These are phyloP conservation scores for Agelas oroides DNA, from an alignment of 37 sponge, comb jelly and placozoan genomes.

Conservation along the genomic window DNA sequence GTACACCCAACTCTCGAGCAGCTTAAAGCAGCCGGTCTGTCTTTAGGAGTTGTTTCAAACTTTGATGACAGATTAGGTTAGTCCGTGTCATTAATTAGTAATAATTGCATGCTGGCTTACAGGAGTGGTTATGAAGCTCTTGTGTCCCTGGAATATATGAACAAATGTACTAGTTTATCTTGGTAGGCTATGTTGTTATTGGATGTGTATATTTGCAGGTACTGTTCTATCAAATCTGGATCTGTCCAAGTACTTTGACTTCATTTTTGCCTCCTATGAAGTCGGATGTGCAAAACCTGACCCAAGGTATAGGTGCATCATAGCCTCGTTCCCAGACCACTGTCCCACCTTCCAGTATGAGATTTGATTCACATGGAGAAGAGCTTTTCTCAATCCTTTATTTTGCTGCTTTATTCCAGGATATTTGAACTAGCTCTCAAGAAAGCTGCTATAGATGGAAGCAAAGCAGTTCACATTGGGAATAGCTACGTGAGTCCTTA, in stretches of 20 bases:
- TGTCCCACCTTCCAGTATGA: neutral
- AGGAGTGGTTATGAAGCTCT: too few relatives aligned
- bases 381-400: neutral
- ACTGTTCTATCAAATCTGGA: slow-evolving; percentile 21
- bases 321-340: too few relatives aligned
- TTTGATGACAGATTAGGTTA: slow-evolving; percentile 63
- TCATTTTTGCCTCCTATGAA: slow-evolving; percentile 39
- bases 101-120: too few relatives aligned
- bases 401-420: slow-evolving; percentile 14
- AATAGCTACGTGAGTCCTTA: slow-evolving; percentile 39
- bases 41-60: slow-evolving; percentile 54
- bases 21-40: slow-evolving; percentile 5
- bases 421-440: slow-evolving; percentile 47
- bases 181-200: too few relatives aligned
- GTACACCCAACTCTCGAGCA: slow-evolving; percentile 8
- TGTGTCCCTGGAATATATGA: too few relatives aligned
- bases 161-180: too few relatives aligned
- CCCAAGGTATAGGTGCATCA: slow-evolving; percentile 11
- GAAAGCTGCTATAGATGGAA: slow-evolving; percentile 2
- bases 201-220: too few relatives aligned
- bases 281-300: slow-evolving; percentile 44
- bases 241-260: slow-evolving; percentile 43
- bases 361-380: neutral
- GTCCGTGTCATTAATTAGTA: neutral
- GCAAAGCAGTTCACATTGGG: slow-evolving; percentile 45